Percentiles rank a stretch among this genome's conserved stretches.
Conservation (phyloP, 2,113 vertebrate species). For the Syngnathus floridae region DNA sequence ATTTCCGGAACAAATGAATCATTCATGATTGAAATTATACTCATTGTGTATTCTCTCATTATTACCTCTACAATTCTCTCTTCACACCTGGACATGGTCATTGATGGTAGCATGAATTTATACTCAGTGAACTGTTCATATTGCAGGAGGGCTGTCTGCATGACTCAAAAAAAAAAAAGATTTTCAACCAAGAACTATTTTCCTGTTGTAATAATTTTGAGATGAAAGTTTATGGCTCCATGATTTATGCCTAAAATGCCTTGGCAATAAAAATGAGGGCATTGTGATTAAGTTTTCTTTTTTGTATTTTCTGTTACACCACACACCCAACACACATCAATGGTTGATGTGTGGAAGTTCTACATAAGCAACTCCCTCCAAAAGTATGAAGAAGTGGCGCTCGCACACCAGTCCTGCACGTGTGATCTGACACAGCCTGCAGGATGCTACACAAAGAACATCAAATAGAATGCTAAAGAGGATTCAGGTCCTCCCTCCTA, state of each 20-base stretch:
- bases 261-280: too few relatives aligned
- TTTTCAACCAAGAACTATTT: too few relatives aligned
- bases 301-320: neutral
- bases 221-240: too few relatives aligned
- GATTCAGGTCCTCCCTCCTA: conserved; percentile 24
- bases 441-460: conserved; percentile 31
- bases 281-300: neutral
- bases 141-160: too few relatives aligned
- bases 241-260: too few relatives aligned
- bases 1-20: too few relatives aligned
- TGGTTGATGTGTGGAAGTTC: conserved; percentile 25
- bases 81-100: neutral
- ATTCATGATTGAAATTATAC: too few relatives aligned
- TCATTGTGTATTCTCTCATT: neutral
- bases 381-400: neutral
- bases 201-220: too few relatives aligned
- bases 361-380: conserved; percentile 11
- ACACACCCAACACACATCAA: neutral
- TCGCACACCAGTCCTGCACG: neutral
- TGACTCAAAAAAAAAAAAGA: too few relatives aligned
- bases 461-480: conserved; percentile 45
- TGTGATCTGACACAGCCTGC: conserved; percentile 47
- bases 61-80: neutral
- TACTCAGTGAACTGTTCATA: neutral
- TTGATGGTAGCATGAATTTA: neutral